Base-by-base conservation (phyloP, 2,113 vertebrate species). In the Labeo rohita region DNA sequence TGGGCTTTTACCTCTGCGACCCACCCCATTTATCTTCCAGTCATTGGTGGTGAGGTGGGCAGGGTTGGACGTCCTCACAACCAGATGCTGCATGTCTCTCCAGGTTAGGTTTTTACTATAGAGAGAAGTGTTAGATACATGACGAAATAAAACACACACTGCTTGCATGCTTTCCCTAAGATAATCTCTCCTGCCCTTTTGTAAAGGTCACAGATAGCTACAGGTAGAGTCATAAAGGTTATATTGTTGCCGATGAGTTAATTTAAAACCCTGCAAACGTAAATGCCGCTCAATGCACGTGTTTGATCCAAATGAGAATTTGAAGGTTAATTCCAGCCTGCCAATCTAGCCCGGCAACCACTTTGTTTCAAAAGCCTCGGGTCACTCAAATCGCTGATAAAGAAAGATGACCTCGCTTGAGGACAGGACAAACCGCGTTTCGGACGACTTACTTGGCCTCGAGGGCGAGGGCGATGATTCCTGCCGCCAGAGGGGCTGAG, bases 11-110 rank as follows among this genome's bases (percentile, higher is more conserved):
- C 98, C 98, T 98, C 96, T 96, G 70, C 98, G 97, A n/a, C 97
- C 97, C 0, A 99, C 96, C 0, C 98, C 98, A 0, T 99, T 99
- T 91, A 95, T 98, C 88, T 94, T 93, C 98, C 98, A 99, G 90
- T 99, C 98, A 0, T 96, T 97, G 59, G 98, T 95, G 0, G 96
- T 95, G 87, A 99, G 97, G 92, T 98, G 96, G 18, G 95, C 95
- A 0, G 98, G 98, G 89, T 96, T 96, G 0, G 98, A 99, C 0
- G 98, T 99, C 93, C 92, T 95, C 2, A 99, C 98, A 43, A 99
- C 98, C 83, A 99, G 94, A 92, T 99, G 98, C 92, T 99, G 98
- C 98, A 99, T 99, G 92, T 99, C 98, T 70, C 98, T 95, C 98
- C 98, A 99, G 0, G 98, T 98, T 90, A 99, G 95, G 91, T 98